Conservation (phyloP, 2,113 vertebrate genomes). For the Aythya baeri region DNA sequence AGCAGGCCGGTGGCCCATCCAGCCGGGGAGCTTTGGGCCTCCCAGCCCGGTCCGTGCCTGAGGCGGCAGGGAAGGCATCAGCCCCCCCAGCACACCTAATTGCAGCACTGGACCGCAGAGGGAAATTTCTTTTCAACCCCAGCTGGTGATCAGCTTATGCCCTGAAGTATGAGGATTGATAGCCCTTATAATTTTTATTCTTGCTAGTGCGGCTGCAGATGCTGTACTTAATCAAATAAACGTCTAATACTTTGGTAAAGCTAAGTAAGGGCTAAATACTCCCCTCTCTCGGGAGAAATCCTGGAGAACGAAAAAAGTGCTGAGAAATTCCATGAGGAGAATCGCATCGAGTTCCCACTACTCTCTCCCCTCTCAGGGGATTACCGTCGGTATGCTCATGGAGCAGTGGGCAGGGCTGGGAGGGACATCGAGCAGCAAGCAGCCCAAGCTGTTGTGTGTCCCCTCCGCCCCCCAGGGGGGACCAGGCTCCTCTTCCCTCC, state of each 20-base stretch:
- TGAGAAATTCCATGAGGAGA: conserved; percentile 67
- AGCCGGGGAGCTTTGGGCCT: conserved; percentile 41
- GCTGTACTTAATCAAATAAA: conserved; percentile 70
- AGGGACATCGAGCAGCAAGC: conserved; percentile 11
- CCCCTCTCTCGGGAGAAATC: conserved; percentile 37
- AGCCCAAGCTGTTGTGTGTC: background rate
- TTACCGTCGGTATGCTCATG: conserved; percentile 22
- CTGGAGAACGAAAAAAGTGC: conserved; percentile 50
- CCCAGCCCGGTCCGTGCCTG: conserved; percentile 39
- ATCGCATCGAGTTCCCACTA: conserved; percentile 57
- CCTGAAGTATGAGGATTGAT: conserved; percentile 75
- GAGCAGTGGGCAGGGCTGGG: conserved; percentile 47
- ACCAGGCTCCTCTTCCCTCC: background rate
- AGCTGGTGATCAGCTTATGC: conserved; percentile 72
- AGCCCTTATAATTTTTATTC: conserved; percentile 71
- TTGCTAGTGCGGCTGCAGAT: conserved; percentile 60
- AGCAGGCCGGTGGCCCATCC: conserved; percentile 56
- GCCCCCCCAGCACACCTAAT: conserved; percentile 61
- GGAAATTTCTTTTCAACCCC: conserved; percentile 62
- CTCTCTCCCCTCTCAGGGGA: conserved; percentile 53
- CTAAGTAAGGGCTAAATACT: conserved; percentile 67
- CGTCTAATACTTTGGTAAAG: conserved; percentile 67
- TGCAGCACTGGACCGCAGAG: conserved; percentile 63
- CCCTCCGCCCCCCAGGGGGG: background rate
- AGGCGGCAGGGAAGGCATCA: conserved; percentile 58